Conservation (phyloP, 2,888 invertebrate species). For the Meghimatium bilineatum region DNA sequence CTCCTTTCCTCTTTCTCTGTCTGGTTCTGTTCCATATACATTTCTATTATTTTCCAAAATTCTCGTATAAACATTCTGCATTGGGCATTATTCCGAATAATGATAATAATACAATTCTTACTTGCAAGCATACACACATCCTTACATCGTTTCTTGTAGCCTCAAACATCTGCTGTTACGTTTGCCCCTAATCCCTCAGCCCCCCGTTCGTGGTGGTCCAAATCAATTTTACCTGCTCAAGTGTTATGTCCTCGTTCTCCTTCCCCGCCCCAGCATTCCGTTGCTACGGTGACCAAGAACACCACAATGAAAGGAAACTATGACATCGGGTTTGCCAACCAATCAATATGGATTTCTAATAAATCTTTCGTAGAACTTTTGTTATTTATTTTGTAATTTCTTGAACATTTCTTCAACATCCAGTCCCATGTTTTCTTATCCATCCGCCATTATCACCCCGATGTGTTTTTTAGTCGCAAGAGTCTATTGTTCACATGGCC, state of each 20-base stretch:
- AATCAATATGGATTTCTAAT: constrained; percentile 47
- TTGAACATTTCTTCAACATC: constrained; percentile 7
- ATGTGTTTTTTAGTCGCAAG: too few species aligned
- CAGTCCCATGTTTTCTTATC: too few species aligned
- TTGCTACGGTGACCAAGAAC: constrained; percentile 48
- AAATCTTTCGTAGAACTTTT: constrained; percentile 45
- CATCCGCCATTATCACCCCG: too few species aligned
- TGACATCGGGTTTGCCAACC: constrained; percentile 33
- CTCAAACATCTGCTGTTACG: constrained; percentile 5
- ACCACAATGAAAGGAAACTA: constrained; percentile 46
- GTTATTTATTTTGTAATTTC: constrained; percentile 21
- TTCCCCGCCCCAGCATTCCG: constrained; percentile 26
- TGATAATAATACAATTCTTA: too few species aligned
- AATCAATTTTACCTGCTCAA: constrained; percentile 42
- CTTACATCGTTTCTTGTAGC: neutral
- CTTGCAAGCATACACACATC: too few species aligned
- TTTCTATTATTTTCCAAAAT: too few species aligned
- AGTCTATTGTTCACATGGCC: too few species aligned
- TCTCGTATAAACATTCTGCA: too few species aligned
- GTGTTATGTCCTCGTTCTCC: constrained; percentile 9
- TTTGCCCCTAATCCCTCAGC: constrained; percentile 12
- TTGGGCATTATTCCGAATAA: too few species aligned
- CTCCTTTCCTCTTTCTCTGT: too few species aligned
- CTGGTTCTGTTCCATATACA: too few species aligned
- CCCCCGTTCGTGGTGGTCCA: neutral